Percentiles rank a stretch among this genome's conserved stretches.
Conservation (phyloP, 2,113 vertebrate species). For the Hipposideros armiger region DNA sequence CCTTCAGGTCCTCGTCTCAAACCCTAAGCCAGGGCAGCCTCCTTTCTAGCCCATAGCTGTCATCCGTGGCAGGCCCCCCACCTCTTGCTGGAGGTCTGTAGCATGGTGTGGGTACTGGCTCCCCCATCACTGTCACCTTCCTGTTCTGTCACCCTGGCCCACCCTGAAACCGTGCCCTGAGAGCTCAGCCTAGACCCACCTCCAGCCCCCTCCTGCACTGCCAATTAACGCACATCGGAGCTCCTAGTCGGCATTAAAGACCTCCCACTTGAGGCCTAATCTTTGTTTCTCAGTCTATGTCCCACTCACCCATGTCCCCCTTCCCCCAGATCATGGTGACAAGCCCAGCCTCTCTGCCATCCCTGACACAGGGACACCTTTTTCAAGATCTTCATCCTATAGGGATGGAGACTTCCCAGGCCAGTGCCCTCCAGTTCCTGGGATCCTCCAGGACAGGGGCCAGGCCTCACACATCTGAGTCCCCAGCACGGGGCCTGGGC, state of each 20-base stretch:
- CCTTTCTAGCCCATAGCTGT: not conserved
- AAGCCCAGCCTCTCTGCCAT: not conserved
- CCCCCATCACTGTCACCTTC: accelerated
- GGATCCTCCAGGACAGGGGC: not conserved
- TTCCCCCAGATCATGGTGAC: not conserved
- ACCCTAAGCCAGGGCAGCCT: not conserved
- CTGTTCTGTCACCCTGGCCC: not conserved
- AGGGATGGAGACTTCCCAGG: accelerated
- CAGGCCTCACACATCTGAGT: not conserved
- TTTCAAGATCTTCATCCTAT: not conserved
- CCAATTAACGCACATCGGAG: accelerated
- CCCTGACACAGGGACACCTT: not conserved
- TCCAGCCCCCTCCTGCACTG: accelerated
- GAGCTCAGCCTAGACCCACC: accelerated
- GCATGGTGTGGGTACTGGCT: not conserved
- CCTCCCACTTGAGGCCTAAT: not conserved
- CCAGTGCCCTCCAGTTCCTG: not conserved
- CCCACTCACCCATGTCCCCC: not conserved
- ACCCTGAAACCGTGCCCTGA: accelerated
- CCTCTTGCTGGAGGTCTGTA: not conserved
- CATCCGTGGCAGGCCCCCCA: accelerated
- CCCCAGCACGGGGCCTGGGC: not conserved
- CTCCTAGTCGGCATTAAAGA: accelerated
- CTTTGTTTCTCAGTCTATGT: not conserved
- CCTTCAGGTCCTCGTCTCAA: not conserved